A percentile compares a stretch with the other conserved stretches of the same genome.
phyloP scores from a whole-genome alignment of 2,888 invertebrate genomes.

The Quadroppia sp. region DNA sequence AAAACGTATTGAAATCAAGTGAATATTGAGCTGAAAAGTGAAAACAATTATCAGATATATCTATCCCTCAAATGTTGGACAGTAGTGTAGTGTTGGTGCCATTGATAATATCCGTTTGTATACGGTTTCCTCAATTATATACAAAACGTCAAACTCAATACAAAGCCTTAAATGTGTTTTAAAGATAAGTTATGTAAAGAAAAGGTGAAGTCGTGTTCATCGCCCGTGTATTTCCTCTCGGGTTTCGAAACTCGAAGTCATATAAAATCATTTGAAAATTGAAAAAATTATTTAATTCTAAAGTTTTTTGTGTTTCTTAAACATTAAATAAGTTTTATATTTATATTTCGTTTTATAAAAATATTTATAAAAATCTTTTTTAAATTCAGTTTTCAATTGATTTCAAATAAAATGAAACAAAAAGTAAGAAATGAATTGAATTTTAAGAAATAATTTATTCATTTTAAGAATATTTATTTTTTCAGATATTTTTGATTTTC shows the following conservation, averaged over 20 bases:
- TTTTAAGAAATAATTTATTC: neutral
- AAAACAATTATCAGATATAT: no score
- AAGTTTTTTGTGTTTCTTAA: neutral
- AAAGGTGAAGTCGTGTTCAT: constrained; percentile 31
- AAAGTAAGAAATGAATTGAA: constrained; percentile 14
- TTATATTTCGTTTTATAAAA: neutral
- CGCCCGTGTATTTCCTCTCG: constrained; percentile 31
- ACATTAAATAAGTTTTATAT: neutral
- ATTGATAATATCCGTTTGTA: constrained; percentile 33
- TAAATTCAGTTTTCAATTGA: neutral
- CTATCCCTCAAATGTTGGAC: no score
- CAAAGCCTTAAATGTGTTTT: neutral
- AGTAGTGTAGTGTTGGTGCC: constrained; percentile 9
- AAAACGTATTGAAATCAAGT: no score
- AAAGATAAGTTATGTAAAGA: constrained; percentile 32
- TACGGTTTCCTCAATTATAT: constrained; percentile 31
- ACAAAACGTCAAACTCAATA: constrained; percentile 12
- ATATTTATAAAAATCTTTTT: neutral
- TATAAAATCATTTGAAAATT: constrained; percentile 18
- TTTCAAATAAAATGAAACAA: constrained; percentile 4
- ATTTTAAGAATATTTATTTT: neutral
- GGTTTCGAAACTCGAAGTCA: constrained; percentile 2
- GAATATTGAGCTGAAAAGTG: no score
- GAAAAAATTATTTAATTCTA: neutral
- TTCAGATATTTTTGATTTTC: constrained; percentile 23